A percentile compares a stretch with the other conserved stretches of the same genome.
These are phyloP conservation scores for Lagodon rhomboides DNA, from an alignment of 2,797 vertebrate genomes.

Conservation along the genomic window DNA sequence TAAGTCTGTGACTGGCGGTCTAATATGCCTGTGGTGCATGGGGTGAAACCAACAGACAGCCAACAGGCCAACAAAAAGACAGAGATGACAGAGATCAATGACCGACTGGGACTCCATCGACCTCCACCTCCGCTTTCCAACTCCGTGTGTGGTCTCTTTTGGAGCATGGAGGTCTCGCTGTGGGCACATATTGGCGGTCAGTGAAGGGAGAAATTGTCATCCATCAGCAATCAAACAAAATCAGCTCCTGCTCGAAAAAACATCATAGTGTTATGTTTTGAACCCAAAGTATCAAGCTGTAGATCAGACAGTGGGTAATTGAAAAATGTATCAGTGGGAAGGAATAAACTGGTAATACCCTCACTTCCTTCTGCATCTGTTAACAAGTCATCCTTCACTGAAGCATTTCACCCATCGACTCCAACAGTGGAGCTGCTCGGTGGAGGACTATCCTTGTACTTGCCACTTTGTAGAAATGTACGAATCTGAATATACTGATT, in stretches of 20 bases:
- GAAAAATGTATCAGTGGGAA: neutral
- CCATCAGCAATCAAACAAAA: conserved; percentile 65
- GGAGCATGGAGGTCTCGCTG: conserved; percentile 52
- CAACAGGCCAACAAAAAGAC: neutral
- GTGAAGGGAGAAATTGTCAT: conserved; percentile 70
- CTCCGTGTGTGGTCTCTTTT: conserved; percentile 73
- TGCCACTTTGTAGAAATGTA: neutral
- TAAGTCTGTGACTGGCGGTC: conserved; percentile 7
- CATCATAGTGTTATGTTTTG: conserved; percentile 12
- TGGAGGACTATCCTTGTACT: neutral
- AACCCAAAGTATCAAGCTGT: conserved; percentile 22
- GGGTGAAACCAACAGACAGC: conserved; percentile 5
- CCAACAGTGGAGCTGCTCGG: neutral
- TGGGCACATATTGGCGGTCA: conserved; percentile 61
- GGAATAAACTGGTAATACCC: neutral
- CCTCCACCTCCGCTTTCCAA: conserved; percentile 21
- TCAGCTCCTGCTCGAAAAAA: conserved; percentile 47
- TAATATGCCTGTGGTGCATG: neutral
- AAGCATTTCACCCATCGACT: conserved; percentile 21
- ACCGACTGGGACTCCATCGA: conserved; percentile 15
- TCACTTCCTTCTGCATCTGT: conserved; percentile 4
- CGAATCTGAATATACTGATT: neutral
- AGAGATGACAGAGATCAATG: conserved; percentile 53
- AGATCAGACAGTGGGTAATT: conserved; percentile 17
- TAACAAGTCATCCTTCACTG: conserved; percentile 4